Percentiles rank a stretch among this genome's conserved stretches.
Evolutionary conservation across 2,888 invertebrate genomes (phyloP).

Genomic region (Rotaria socialis): DNA sequence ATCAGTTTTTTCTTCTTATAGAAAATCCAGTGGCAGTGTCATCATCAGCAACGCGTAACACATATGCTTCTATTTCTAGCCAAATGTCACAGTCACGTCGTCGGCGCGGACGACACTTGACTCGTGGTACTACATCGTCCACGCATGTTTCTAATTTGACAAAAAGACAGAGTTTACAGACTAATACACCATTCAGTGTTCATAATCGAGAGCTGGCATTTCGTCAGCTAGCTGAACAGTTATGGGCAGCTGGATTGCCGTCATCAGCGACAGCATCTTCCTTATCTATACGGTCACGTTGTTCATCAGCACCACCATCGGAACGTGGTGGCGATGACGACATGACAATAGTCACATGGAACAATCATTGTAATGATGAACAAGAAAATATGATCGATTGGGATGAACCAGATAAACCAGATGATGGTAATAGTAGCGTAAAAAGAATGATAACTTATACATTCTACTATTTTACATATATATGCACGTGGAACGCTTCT

Average conservation of each 20-base stretch:
- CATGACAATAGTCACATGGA: not conserved
- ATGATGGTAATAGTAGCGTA: not conserved
- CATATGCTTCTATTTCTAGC: not conserved
- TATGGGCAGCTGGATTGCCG: conserved; percentile 19
- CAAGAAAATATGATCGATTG: not conserved
- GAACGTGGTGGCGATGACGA: conserved; percentile 4
- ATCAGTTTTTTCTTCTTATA: not conserved
- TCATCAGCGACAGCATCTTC: not conserved
- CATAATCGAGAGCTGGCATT: not conserved
- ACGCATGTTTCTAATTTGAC: not conserved
- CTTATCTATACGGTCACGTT: not conserved
- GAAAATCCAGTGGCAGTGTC: not conserved
- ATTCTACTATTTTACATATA: not conserved
- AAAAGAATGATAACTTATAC: not conserved
- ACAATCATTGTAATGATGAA: not conserved
- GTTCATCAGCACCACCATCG: conserved; percentile 26
- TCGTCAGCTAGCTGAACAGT: conserved; percentile 10
- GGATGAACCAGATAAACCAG: conserved; percentile 35
- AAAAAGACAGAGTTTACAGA: not conserved
- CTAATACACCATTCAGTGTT: not conserved
- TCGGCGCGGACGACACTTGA: not conserved
- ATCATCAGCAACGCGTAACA: not conserved
- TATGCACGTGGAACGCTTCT: not conserved
- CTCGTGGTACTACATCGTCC: not conserved
- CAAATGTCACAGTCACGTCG: not conserved